Evolutionary conservation across 2,797 vertebrate species (phyloP), one percentile per base, ranked within the genome.

Genomic region (Selene dorsalis): DNA sequence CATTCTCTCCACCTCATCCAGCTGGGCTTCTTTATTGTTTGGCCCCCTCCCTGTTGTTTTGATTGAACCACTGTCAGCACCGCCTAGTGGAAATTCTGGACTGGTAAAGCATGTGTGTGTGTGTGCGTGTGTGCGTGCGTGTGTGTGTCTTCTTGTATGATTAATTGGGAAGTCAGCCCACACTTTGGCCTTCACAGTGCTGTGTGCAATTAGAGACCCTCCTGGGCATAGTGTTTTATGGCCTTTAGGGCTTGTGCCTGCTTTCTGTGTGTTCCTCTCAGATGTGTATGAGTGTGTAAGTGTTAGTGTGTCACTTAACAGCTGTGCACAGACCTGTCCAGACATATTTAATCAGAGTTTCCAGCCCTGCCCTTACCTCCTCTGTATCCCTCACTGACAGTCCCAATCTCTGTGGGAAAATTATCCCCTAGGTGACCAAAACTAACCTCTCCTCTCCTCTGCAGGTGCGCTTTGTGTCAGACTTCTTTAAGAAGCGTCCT

Each of bases 401-500:
- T 50, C 18, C 18, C 6, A 28, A 62, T 74, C 47, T 73, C 50
- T 48, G 43, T 28, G 66, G 58, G 30, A 72, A 50, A 76, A 67
- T 59, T 52, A 57, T 52, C 62, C 60, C 28, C 16, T 48, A 9
- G 53, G 66, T 75, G 32, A 79, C 68, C 56, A n/a, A 59, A 53
- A 24, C 35, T 38, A 16, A 58, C 32, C 22, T 43, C 52, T 62
- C 41, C 45, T 48, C 47, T 50, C 45, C 32, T 56, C 41, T 61
- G 28, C 90, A 99, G 98, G 97, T 98, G 48, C 90, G 66, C 39
- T 97, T 95, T 0, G 89, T 98, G 81, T 97, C 98, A 0, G 96
- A 98, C 91, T 97, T 98, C 93, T 99, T 98, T 82, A 98, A 98
- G 90, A 68, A 87, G 3, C 95, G 95, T 12, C 94, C 95, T 1